phyloP scores from a whole-genome alignment of 1,140 invertebrate genomes.

The Nautilus pompilius region DNA sequence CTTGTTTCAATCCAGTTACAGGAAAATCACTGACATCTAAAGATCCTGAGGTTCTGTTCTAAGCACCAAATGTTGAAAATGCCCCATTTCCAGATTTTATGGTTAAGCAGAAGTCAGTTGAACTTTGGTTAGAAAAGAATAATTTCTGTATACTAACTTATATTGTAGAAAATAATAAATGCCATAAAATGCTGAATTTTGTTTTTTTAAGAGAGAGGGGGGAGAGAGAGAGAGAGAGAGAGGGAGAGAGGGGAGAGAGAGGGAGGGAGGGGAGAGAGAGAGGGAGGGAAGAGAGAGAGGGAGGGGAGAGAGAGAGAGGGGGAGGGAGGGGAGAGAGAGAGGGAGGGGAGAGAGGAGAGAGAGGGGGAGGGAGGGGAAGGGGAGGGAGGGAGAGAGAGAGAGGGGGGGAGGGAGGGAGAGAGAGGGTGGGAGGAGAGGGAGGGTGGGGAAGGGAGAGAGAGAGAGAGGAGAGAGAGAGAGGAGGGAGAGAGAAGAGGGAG shows the following conservation, averaged over 20 bases:
- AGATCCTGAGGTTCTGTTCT: too few relatives aligned
- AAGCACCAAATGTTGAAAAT: too few relatives aligned
- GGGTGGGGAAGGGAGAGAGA: slow-evolving; percentile 8
- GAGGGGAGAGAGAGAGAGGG: slow-evolving; percentile 4
- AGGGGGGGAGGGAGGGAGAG: slow-evolving; percentile 1
- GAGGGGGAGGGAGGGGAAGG: neutral
- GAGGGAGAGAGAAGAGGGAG: slow-evolving; percentile 5
- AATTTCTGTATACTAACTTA: too few relatives aligned
- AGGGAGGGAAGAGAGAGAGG: slow-evolving; percentile 6
- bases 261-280: slow-evolving; percentile 3
- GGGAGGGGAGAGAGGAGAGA: slow-evolving; percentile 1
- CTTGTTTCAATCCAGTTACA: too few relatives aligned
- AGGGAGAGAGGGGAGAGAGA: slow-evolving; percentile 5
- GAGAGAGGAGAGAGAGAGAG: slow-evolving; percentile 6
- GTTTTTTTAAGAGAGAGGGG: neutral
- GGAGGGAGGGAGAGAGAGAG: neutral
- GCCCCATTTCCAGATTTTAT: too few relatives aligned
- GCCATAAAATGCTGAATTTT: too few relatives aligned
- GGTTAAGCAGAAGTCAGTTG: too few relatives aligned
- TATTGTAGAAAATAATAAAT: too few relatives aligned
- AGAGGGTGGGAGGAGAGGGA: neutral
- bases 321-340: slow-evolving; percentile 3
- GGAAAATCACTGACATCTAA: too few relatives aligned
- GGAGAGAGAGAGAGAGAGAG: slow-evolving; percentile 6
- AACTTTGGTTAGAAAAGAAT: too few relatives aligned